These are phyloP conservation scores for Nesidiocoris tenuis DNA, from an alignment of 2,888 invertebrate species.

Conservation along the genomic window DNA sequence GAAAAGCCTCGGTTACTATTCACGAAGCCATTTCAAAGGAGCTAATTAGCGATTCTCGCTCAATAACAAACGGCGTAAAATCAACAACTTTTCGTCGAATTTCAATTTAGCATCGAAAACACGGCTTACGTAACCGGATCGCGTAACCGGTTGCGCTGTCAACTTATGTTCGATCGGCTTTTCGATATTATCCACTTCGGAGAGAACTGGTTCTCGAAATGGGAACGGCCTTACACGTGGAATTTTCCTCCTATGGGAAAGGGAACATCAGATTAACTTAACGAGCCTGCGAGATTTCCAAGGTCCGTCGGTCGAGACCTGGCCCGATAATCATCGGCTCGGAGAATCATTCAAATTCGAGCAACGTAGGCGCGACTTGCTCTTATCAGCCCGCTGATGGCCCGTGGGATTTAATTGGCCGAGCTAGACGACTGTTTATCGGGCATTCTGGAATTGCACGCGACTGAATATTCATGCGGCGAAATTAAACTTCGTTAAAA, in stretches of 20 bases:
- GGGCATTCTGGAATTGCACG: too few species aligned
- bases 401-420: not conserved
- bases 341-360: not conserved
- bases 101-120: too few species aligned
- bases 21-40: too few species aligned
- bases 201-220: not conserved
- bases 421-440: too few species aligned
- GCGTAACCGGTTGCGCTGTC: not conserved
- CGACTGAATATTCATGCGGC: too few species aligned
- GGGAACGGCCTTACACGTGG: not conserved
- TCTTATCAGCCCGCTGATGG: not conserved
- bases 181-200: not conserved
- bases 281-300: not conserved
- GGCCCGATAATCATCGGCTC: not conserved
- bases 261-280: not conserved
- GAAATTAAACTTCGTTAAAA: too few species aligned
- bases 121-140: not conserved
- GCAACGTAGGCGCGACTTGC: not conserved
- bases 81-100: too few species aligned
- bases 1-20: too few species aligned
- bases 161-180: not conserved
- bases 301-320: not conserved
- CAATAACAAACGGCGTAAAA: too few species aligned
- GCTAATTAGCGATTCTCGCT: too few species aligned
- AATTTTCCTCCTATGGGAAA: not conserved